Evolutionary conservation across 2,797 vertebrate species (phyloP), one percentile per base, ranked within the genome.

Genomic region (Squalus acanthias): DNA sequence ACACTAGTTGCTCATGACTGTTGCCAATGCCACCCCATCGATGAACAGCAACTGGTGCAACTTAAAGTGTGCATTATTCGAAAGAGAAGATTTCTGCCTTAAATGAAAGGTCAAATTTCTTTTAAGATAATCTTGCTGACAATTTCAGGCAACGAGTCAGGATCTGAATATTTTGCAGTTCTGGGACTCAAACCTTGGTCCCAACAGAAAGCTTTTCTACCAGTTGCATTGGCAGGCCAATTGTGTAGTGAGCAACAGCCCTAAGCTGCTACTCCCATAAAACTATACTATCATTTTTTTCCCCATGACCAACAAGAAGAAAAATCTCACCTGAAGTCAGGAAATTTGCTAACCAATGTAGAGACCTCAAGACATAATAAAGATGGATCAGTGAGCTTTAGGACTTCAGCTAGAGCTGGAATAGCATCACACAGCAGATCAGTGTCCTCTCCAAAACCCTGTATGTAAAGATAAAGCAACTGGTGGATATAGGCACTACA

Each of bases 381-480:
- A 0, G 99, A 99, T 46, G 99, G 99, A 97, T 99, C 99, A 0
- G 99, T 99, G 96, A 99, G 98, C 97, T 99, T 99, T 96, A 99
- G 99, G 69, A 99, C 99, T 96, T 99, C 99, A 0, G 99, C 99
- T 4, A 99, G 98, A 33, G 99, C 99, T 76, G 98, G 93, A 96
- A 99, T 99, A 88, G 99, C 98, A 1, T 98, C 98, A 96, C 99
- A 99, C 33, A 99, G 98, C 7, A 97, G 96, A 88, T 99, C 99
- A 0, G 98, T 98, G 57, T 99, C 99, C 96, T 99, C 98, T 13
- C 98, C 98, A 97, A 98, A 98, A 0, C 98, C 98, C 98, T 98
- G 82, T 3, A 97, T 74, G 53, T 39, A 95, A 76, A 93, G 0
- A 57, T 29, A 76, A 76, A 95, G 70, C 13, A 57, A 74, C 26